Percentiles rank a stretch among this genome's conserved stretches.
Evolutionary conservation across 2,113 vertebrate genomes (phyloP).

Genomic region (Callopanchax toddi): DNA sequence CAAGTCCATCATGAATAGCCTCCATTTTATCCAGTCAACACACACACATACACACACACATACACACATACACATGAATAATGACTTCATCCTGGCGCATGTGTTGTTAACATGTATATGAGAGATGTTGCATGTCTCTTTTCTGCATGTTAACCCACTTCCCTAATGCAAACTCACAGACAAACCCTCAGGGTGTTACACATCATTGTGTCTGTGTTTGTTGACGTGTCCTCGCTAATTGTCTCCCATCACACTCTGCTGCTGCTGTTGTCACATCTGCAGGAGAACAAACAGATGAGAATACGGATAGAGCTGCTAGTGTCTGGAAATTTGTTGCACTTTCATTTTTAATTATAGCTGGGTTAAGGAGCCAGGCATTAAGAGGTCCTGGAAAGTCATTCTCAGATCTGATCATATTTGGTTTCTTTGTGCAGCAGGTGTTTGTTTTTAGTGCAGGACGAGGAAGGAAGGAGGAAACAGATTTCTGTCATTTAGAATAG

Average conservation of each 20-base stretch:
- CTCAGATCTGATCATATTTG: too few species aligned
- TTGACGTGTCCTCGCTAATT: conserved; percentile 57
- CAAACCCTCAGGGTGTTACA: conserved; percentile 18
- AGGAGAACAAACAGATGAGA: not conserved
- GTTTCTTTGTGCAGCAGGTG: too few species aligned
- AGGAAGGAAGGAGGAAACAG: too few species aligned
- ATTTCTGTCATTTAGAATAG: too few species aligned
- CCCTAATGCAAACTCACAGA: conserved; percentile 22
- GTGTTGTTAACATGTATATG: conserved; percentile 42
- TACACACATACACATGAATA: not conserved
- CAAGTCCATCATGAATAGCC: not conserved
- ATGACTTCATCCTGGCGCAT: conserved; percentile 27
- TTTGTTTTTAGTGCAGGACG: too few species aligned
- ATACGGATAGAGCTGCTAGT: conserved; percentile 10
- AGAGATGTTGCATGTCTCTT: conserved; percentile 51
- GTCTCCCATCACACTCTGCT: conserved; percentile 47
- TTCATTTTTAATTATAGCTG: not conserved
- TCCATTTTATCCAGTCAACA: not conserved
- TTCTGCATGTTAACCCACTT: conserved; percentile 26
- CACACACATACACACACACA: not conserved
- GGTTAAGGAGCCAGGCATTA: too few species aligned
- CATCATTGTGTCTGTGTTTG: conserved; percentile 54
- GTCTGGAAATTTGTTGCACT: not conserved
- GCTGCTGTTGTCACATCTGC: conserved; percentile 42
- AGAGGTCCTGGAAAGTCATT: too few species aligned